Evolutionary conservation across 2,113 vertebrate genomes (phyloP).

Genomic region (Rhea pennata): DNA sequence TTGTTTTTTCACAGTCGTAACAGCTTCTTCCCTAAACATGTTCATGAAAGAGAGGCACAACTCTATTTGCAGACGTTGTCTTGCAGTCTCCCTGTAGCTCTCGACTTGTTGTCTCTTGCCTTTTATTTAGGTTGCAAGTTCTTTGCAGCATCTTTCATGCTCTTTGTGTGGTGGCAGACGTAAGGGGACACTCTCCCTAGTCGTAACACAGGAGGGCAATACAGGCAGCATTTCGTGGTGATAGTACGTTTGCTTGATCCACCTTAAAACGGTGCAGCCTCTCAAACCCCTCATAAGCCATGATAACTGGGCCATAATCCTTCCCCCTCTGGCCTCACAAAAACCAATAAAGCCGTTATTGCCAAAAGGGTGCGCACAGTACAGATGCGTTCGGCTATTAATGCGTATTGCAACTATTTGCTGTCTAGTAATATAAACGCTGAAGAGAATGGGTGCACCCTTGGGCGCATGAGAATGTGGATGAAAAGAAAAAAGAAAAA

Average conservation of each 20-base stretch:
- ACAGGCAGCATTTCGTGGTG: background rate
- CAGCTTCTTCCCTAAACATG: background rate
- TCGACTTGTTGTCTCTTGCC: background rate
- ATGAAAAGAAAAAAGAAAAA: background rate
- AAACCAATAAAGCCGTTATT: background rate
- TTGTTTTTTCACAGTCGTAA: conserved; percentile 3
- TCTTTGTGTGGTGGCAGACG: background rate
- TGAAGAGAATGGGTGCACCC: background rate
- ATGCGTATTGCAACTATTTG: conserved; percentile 13
- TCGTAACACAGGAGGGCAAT: background rate
- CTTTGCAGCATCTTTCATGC: background rate
- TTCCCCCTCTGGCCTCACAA: background rate
- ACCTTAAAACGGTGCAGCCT: background rate
- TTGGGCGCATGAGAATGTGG: background rate
- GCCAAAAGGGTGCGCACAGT: background rate
- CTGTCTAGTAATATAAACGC: background rate
- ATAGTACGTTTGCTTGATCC: background rate
- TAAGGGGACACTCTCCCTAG: background rate
- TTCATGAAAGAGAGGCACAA: background rate
- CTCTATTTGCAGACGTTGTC: background rate
- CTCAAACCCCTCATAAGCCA: background rate
- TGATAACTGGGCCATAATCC: conserved; percentile 4
- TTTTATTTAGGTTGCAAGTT: conserved; percentile 6
- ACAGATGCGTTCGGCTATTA: conserved; percentile 12
- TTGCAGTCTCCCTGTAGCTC: background rate